Base-by-base conservation (phyloP, 2,113 vertebrate species). In the Syngnathus scovelli region DNA sequence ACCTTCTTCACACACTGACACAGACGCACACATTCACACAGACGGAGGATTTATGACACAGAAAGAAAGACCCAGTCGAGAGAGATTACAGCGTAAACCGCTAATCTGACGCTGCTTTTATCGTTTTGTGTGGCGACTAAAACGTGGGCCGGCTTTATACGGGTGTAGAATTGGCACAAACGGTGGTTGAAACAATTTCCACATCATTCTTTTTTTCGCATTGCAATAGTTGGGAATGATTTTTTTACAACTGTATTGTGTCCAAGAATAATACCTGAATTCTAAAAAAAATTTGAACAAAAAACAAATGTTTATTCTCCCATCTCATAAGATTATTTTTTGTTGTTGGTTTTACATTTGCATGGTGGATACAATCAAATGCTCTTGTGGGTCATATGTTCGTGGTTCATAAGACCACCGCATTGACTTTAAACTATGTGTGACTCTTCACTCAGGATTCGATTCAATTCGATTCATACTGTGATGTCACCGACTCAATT, bases 61-160 rank as follows among this genome's bases (percentile, higher is more conserved):
- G 76, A 82, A 79, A 83, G 77, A 86, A 83, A 84, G 71, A 78
- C 69, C 73, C 75, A 71, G 77, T 79, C 10, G 19, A 80, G 80
- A 80, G 80, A 83, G 87, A 89, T 89, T 86, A 86, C 41, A 81
- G 83, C 83, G 78, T 79, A 82, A 84, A 87, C 64, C 85, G 67
- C 84, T 89, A 87, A 89, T 89, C 84, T 86, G 78, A 78, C 71
- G 51, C 33, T 67, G 81, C 71, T 69, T 81, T 48, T 10, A 37
- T 78, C 19, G 72, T 74, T 75, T 74, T 82, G 76, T 81, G 72
- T 76, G 71, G 72, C 58, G 82, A 44, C 44, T 48, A 78, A 80
- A 33, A 75, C 68, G 73, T 83, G 77, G 78, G 78, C 68, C 71
- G 79, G 72, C 73, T 84, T 83, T 73, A 21, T 78, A 64, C 61